Base-by-base conservation (phyloP, 64 coral and sea anemone genomes). In the Stichodactyla mertensii region DNA sequence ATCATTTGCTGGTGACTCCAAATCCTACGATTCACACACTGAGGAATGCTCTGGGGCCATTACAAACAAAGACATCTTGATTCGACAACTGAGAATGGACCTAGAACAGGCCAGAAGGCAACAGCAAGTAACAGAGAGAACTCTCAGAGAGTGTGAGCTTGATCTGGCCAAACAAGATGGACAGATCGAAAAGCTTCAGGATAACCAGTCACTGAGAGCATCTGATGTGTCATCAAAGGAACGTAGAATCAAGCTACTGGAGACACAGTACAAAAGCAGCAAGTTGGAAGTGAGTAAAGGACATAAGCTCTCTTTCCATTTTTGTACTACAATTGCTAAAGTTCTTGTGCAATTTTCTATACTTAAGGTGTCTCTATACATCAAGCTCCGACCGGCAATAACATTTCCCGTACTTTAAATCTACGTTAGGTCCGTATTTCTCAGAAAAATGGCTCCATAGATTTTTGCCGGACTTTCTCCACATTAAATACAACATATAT, bases 81-180 rank as follows among this genome's bases (percentile, higher is more conserved):
- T 95, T 24, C 87, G 97, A 69, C 94, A 99, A 90, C 90, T 99
- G n/a, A 94, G 92, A 82, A 87, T 88, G 18, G 97, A 99, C 51
- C 27, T 99, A 20, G 97, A 95, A 86, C 83, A 95, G 62, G 85
- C 87, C 61, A 77, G 88, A 45, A 92, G 92, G 78, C 97, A 99
- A 80, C 90, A 92, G 12, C 93, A 99, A 58, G 85, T 91, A 59
- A 70, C 88, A 10, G 56, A 78, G 1, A 77, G 93, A 26, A 89
- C 89, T 14, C 86, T 99, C 52, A 54, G 93, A 52, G 97, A 95
- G 16, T 90, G 90, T 45, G 97, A 99, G 77, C 92, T 92, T 51
- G 88, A 83, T 77, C 79, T 99, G 10, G 97, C 90, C 4, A 84
- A 87, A 28, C 88, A 92, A 57, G 90, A 99, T 57, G 97, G 97